A percentile compares a stretch with the other conserved stretches of the same genome.
Conservation (phyloP, 2,797 vertebrate genomes). For the Oreonectes daqikongensis region DNA sequence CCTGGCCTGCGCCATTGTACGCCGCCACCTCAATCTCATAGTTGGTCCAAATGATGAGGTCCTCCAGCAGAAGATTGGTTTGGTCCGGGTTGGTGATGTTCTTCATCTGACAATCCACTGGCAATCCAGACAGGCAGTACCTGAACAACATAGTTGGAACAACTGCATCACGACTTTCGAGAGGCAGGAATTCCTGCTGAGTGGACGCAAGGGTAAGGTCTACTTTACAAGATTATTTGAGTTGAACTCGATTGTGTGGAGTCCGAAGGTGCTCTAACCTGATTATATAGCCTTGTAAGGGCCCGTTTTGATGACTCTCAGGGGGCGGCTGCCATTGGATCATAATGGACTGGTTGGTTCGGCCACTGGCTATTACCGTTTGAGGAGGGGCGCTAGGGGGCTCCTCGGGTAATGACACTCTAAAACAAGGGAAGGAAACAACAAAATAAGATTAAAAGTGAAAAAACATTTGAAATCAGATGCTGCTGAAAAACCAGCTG, state of each 20-base stretch:
- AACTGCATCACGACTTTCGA: not conserved
- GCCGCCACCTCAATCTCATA: constrained; percentile 96
- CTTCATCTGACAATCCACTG: constrained; percentile 94
- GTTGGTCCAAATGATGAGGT: constrained; percentile 99
- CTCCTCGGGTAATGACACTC: constrained; percentile 92
- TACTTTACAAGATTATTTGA: constrained; percentile 9
- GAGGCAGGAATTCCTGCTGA: not conserved
- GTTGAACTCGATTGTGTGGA: constrained; percentile 35
- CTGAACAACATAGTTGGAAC: constrained; percentile 63
- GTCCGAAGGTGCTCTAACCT: constrained; percentile 73
- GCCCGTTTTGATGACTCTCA: constrained; percentile 93
- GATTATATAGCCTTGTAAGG: constrained; percentile 94
- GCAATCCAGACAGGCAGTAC: constrained; percentile 93
- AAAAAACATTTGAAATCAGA: not conserved
- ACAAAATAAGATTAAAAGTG: constrained; percentile 36
- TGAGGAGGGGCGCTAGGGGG: constrained; percentile 94
- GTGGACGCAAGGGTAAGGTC: not conserved
- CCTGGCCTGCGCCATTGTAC: constrained; percentile 91
- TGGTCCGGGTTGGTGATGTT: constrained; percentile 92
- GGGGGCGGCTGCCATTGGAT: constrained; percentile 97
- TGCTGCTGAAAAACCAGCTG: not conserved
- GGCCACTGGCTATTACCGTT: constrained; percentile 93
- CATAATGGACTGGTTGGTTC: constrained; percentile 98
- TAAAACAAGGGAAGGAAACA: constrained; percentile 57
- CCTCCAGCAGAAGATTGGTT: constrained; percentile 91